Percentiles rank a stretch among this genome's conserved stretches.
These are phyloP conservation scores for Tridacna crocea DNA, from an alignment of 2,888 invertebrate genomes.

Conservation along the genomic window DNA sequence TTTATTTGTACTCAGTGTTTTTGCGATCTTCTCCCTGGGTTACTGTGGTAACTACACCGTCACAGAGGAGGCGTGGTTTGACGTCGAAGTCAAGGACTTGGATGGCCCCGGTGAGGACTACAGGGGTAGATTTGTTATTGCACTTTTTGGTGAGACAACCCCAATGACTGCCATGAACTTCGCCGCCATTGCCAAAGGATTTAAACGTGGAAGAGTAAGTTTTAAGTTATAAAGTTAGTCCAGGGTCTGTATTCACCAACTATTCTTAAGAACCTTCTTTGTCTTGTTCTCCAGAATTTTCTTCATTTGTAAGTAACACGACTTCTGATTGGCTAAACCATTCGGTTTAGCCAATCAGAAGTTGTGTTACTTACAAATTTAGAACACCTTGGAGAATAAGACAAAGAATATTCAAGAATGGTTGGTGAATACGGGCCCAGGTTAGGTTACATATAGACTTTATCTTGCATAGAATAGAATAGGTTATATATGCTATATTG, in stretches of 20 bases:
- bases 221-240: too few species aligned
- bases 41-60: constrained; percentile 74
- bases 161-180: constrained; percentile 84
- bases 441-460: background rate
- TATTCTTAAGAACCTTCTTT: too few species aligned
- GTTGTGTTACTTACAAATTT: too few species aligned
- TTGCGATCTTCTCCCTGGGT: constrained; percentile 52
- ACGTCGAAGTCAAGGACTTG: constrained; percentile 79
- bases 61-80: constrained; percentile 81
- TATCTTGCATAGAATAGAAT: background rate
- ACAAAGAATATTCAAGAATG: too few species aligned
- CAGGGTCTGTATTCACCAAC: too few species aligned
- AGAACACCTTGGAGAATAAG: too few species aligned
- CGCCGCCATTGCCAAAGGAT: constrained; percentile 79
- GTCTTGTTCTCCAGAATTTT: too few species aligned
- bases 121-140: constrained; percentile 78
- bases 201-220: constrained; percentile 79
- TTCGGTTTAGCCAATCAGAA: too few species aligned
- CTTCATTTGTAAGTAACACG: too few species aligned
- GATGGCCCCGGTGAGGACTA: constrained; percentile 80
- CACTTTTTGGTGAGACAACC: constrained; percentile 81
- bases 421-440: too few species aligned
- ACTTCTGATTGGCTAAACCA: too few species aligned
- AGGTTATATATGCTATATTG: background rate
- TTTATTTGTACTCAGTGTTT: constrained; percentile 45